Evolutionary conservation across 2,797 vertebrate species (phyloP).

Genomic region (Ataeniobius toweri): DNA sequence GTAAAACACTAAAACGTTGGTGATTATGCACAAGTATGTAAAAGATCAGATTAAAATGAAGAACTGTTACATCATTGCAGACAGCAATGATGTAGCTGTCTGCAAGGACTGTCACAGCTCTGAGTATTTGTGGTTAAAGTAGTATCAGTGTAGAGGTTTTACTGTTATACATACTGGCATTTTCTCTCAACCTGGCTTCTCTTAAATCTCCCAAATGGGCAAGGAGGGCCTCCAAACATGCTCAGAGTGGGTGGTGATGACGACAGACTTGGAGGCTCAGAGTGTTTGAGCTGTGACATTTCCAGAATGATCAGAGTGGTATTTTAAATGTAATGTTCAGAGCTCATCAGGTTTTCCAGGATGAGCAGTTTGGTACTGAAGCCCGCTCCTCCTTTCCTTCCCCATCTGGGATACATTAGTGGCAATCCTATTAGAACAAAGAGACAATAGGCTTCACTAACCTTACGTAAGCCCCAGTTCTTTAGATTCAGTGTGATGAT

Average conservation of each 20-base stretch:
- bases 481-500: constrained; percentile 17
- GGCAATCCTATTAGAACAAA: not conserved
- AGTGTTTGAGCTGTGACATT: constrained; percentile 16
- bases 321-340: constrained; percentile 12
- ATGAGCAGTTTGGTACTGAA: constrained; percentile 26
- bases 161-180: constrained; percentile 45
- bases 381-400: constrained; percentile 20
- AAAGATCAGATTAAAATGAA: constrained; percentile 32
- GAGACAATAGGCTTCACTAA: constrained; percentile 16
- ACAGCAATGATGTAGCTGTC: no score
- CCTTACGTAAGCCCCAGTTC: constrained; percentile 17
- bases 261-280: constrained; percentile 2
- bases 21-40: constrained; percentile 18
- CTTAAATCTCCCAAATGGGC: constrained; percentile 50
- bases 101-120: constrained; percentile 33
- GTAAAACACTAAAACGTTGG: constrained; percentile 1
- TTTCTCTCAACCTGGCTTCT: constrained; percentile 53
- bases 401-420: constrained; percentile 55
- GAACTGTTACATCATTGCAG: constrained; percentile 39
- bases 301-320: constrained; percentile 33
- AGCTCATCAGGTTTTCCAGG: constrained; percentile 32
- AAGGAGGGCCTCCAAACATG: constrained; percentile 51
- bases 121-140: constrained; percentile 30
- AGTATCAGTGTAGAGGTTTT: constrained; percentile 53
- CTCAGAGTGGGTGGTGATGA: constrained; percentile 17